Evolutionary conservation across 2,113 vertebrate species (phyloP), one percentile per base, ranked within the genome.

Genomic region (Solea solea): DNA sequence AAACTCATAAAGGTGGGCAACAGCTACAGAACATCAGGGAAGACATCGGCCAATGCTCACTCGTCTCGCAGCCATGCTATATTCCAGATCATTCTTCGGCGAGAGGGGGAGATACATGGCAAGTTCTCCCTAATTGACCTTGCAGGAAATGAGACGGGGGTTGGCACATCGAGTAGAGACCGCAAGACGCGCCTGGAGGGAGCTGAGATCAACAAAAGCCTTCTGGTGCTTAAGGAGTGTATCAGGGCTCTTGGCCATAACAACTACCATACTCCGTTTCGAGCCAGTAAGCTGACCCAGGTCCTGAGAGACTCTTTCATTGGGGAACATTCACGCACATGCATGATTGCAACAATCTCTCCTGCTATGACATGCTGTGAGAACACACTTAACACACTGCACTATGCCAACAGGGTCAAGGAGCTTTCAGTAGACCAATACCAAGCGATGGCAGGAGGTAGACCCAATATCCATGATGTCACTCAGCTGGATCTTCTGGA

Each of bases 371-470:
- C 97, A 25, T 99, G 97, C 63, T 99, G 97, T 93, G 97, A 99
- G 94, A 99, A 99, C 78, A 99, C 97, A 63, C 92, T 99, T 69
- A 98, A 99, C 92, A 99, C 97, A 0, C 76, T 99, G 89, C 96
- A 97, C 95, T 99, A 99, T 0, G 97, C 97, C 84, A 98, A 99
- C 92, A 97, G 97, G 97, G 98, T 99, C 69, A 99, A 99, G 92
- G 98, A 99, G 82, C 87, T 99, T 78, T 96, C 93, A 0, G 96
- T 99, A 12, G 97, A 98, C 86, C 92, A 96, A 9, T 94, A 84
- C 80, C 88, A 92, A 0, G 76, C 95, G 61, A 95, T 95, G 3
- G 97, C 98, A 68, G 93, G 92, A 28, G 94, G 94, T 52, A 94
- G 92, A 61, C 81, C 96, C 73, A 93, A 96, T 87, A 95, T 96